phyloP scores from a whole-genome alignment of 2,888 invertebrate species.

The Agrilus cyanescens region DNA sequence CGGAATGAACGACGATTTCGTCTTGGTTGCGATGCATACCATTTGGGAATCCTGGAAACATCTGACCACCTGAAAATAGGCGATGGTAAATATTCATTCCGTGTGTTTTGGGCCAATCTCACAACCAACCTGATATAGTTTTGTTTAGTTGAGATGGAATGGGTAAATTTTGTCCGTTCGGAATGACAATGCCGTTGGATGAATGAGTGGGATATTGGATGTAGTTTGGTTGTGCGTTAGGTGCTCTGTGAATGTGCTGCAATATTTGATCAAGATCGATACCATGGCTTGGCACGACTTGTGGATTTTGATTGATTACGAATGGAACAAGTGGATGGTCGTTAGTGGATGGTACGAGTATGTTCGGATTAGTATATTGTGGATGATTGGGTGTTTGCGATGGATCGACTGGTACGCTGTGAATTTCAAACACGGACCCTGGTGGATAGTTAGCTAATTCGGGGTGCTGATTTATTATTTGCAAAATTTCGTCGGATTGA shows the following conservation, averaged over 20 bases:
- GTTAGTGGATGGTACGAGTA: conserved; percentile 10
- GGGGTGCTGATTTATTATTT: conserved; percentile 34
- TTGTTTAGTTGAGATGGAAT: conserved; percentile 24
- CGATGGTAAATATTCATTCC: not conserved
- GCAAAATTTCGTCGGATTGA: conserved; percentile 30
- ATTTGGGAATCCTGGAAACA: conserved; percentile 23
- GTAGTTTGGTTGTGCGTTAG: conserved; percentile 15
- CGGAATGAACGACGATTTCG: conserved; percentile 40
- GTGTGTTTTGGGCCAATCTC: not conserved
- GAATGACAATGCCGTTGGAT: conserved; percentile 18
- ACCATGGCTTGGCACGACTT: conserved; percentile 22
- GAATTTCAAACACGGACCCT: conserved; percentile 33
- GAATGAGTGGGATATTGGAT: conserved; percentile 12
- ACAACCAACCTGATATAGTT: conserved; percentile 21
- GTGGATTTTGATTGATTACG: conserved; percentile 17
- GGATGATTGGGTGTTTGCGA: conserved; percentile 11
- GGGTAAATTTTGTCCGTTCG: conserved; percentile 22
- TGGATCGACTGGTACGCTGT: conserved; percentile 20
- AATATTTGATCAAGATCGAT: conserved; percentile 30
- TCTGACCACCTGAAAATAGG: conserved; percentile 5
- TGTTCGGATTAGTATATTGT: conserved; percentile 15
- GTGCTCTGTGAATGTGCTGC: conserved; percentile 28
- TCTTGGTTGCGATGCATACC: conserved; percentile 35
- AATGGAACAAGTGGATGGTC: conserved; percentile 19
- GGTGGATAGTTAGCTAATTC: conserved; percentile 33